Base-by-base conservation (phyloP, 2,888 invertebrate genomes). In the Rhopalosiphum nymphaeae region DNA sequence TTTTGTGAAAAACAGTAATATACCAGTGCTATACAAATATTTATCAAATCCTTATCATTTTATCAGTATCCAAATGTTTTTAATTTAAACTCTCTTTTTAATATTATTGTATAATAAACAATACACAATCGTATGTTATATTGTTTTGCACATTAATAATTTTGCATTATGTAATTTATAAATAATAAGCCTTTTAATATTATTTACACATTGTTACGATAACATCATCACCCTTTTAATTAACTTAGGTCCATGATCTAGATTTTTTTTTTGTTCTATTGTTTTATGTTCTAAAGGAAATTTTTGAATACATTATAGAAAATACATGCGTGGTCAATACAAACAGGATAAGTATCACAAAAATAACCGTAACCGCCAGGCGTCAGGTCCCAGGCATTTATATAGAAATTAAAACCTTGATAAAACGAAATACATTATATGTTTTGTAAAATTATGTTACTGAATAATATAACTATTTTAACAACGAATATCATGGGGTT, bases 371-470 rank as follows among this genome's bases (percentile, higher is more conserved):
- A 90, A 46, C 78, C 78, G 49, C 78, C 3, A 49, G 91, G 78
- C 91, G 67, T 36, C 13, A 78, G 49, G 49, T 67, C 42, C 11
- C 5, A 25, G 25, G 25, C 21, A 10, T 67, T 46, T 91, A 36
- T 90, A n/a, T 10, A n/a, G 67, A 91, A 49, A 78, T 91, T 36
- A 42, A 21, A 49, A 78, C 90, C 90, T 78, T 91, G 90, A 67
- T 5, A 9, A 53, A 49, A 67, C 4, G 0, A 7, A 78, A 49
- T 61, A 89, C 16, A 29, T 89, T 89, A 10, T 89, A 10, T 21
- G 21, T 85, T 42, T 44, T 44, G 13, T 78, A 36, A 78, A 36
- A 36, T 36, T 7, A 78, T 78, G 36, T 36, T 9, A 21, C 9
- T 78, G 7, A 36, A 21, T 78, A 78, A 36, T 9, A 78, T 78